Evolutionary conservation across 2,797 vertebrate species (phyloP).

Genomic region (Liparis tanakae): DNA sequence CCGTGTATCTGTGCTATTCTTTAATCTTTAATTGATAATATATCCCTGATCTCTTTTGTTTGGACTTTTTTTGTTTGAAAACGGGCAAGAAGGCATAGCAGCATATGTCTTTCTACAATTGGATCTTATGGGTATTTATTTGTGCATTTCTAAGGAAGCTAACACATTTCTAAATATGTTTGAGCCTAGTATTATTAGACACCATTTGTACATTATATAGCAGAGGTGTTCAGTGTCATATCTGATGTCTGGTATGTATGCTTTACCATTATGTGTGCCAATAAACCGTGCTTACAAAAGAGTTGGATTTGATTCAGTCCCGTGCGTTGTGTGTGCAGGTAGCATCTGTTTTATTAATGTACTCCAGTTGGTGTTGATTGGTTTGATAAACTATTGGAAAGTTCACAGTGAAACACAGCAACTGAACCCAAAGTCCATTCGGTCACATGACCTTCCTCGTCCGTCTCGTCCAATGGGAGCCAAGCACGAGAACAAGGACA

Average conservation of each 20-base stretch:
- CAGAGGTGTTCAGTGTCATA: conserved; percentile 95
- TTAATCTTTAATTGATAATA: conserved; percentile 74
- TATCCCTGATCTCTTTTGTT: conserved; percentile 83
- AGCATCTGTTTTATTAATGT: conserved; percentile 7
- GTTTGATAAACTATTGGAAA: not conserved
- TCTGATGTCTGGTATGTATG: conserved; percentile 99
- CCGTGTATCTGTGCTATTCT: conserved; percentile 74
- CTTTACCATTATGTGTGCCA: conserved; percentile 99
- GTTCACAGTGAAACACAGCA: not conserved
- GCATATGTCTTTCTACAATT: conserved; percentile 79
- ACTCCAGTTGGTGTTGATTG: not conserved
- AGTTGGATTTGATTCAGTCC: conserved; percentile 45
- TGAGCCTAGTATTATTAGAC: conserved; percentile 95
- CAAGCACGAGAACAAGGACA: not conserved
- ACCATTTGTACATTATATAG: conserved; percentile 94
- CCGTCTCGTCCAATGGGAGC: not conserved
- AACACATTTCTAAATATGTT: conserved; percentile 89
- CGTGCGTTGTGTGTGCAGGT: not conserved
- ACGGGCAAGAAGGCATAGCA: conserved; percentile 75
- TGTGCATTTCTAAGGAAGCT: conserved; percentile 95
- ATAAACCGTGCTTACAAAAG: conserved; percentile 96
- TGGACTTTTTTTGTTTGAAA: conserved; percentile 89
- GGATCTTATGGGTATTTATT: conserved; percentile 93
- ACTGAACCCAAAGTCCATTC: too few relatives aligned
- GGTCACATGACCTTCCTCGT: too few relatives aligned